phyloP scores from a whole-genome alignment of 2,888 invertebrate species.

The Metacarcinus magister region DNA sequence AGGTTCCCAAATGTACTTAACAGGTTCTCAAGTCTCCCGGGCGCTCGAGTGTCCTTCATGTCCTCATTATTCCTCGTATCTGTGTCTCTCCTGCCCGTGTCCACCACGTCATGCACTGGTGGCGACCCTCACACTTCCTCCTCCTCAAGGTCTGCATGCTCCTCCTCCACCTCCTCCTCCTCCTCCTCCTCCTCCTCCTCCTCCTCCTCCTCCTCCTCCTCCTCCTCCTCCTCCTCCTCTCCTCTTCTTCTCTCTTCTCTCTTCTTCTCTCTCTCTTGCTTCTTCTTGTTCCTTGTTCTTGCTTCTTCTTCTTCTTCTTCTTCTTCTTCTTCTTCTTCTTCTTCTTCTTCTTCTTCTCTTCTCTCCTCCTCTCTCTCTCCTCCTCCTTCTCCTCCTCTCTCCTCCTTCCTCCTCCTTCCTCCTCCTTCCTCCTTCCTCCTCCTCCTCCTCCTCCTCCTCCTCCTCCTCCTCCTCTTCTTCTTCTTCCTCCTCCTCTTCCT shows the following conservation, averaged over 20 bases:
- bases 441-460: not conserved
- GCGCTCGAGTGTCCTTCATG: not conserved
- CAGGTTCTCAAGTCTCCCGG: not conserved
- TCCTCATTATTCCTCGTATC: not conserved
- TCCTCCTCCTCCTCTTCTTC: not conserved
- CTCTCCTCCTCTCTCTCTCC: slow-evolving; percentile 8
- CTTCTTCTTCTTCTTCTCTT: not conserved
- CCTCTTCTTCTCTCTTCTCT: not conserved
- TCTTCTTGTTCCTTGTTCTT: not conserved
- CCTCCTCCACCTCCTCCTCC: too few relatives aligned
- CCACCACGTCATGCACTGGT: not conserved
- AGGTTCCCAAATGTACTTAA: not conserved
- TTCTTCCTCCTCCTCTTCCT: not conserved
- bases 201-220: not conserved
- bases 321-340: not conserved
- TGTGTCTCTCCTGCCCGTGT: not conserved
- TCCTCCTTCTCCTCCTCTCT: not conserved
- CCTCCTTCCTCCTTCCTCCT: not conserved
- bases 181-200: not conserved
- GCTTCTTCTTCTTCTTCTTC: not conserved
- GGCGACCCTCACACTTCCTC: not conserved
- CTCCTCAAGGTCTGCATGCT: not conserved
- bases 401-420: not conserved
- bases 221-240: not conserved
- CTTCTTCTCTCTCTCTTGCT: not conserved